phyloP scores from a whole-genome alignment of 2,888 invertebrate species.

The Eupithecia subumbrata region DNA sequence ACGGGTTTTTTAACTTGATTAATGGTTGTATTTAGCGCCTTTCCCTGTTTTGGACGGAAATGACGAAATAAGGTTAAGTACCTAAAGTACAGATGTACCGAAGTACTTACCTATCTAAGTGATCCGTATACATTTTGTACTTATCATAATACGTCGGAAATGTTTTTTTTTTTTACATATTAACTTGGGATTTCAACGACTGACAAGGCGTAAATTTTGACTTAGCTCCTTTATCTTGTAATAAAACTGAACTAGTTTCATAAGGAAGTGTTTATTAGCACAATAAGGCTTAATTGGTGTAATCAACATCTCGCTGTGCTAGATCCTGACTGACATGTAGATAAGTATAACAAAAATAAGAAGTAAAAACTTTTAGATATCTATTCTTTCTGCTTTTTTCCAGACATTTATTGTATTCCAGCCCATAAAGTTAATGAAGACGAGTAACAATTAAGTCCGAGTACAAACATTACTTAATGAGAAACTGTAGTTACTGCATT shows the following conservation, averaged over 20 bases:
- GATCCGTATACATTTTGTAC: too few relatives aligned
- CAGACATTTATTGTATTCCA: not conserved
- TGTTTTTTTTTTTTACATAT: too few relatives aligned
- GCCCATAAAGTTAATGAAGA: not conserved
- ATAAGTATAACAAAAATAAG: too few relatives aligned
- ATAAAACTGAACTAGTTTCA: slow-evolving; percentile 31
- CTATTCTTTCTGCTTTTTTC: not conserved
- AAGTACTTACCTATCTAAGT: not conserved
- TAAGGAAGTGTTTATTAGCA: slow-evolving; percentile 47
- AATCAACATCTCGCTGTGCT: slow-evolving; percentile 46
- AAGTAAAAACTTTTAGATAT: not conserved
- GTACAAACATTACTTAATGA: not conserved
- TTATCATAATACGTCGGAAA: too few relatives aligned
- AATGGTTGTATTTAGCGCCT: slow-evolving; percentile 33
- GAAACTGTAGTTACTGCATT: slow-evolving; percentile 4
- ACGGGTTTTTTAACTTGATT: slow-evolving; percentile 46
- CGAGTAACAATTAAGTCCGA: not conserved
- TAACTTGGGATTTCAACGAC: not conserved
- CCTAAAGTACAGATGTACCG: not conserved
- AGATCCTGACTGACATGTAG: not conserved
- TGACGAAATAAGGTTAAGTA: slow-evolving; percentile 9
- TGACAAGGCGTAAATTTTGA: not conserved
- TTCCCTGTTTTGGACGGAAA: slow-evolving; percentile 26
- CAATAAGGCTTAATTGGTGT: slow-evolving; percentile 55
- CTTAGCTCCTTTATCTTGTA: not conserved